These are phyloP conservation scores for Nyctereutes procyonoides DNA, from an alignment of 2,113 vertebrate species.

Conservation along the genomic window DNA sequence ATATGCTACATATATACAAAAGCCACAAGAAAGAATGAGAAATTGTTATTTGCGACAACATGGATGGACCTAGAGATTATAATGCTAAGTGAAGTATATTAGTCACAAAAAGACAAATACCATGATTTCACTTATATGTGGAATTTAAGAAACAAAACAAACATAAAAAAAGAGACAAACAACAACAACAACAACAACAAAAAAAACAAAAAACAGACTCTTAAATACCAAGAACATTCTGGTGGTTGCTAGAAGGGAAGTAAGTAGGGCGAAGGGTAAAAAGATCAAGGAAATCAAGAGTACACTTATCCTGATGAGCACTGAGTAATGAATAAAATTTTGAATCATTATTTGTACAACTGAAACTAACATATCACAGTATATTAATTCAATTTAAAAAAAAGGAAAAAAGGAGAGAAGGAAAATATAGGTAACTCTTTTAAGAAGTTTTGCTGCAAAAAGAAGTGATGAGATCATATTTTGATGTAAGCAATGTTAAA, in stretches of 20 bases:
- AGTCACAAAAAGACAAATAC: neutral
- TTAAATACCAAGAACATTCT: neutral
- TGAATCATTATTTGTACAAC: neutral
- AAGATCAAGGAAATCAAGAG: neutral
- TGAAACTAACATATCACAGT: neutral
- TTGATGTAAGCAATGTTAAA: neutral
- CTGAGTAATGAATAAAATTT: neutral
- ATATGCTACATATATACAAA: neutral
- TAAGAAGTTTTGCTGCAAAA: neutral
- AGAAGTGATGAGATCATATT: neutral
- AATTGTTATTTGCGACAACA: neutral
- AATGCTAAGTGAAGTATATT: neutral
- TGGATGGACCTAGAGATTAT: neutral
- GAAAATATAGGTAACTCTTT: neutral
- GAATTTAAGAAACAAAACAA: neutral
- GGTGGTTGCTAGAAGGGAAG: neutral
- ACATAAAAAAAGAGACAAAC: neutral
- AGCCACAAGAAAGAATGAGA: neutral
- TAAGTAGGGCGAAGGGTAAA: neutral
- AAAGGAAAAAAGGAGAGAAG: neutral
- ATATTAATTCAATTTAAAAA: neutral
- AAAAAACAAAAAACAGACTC: neutral
- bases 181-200: too few relatives aligned
- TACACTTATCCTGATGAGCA: neutral
- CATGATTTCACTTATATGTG: neutral